Conservation (phyloP, 2,888 invertebrate species). For the Masnerella sp. region DNA sequence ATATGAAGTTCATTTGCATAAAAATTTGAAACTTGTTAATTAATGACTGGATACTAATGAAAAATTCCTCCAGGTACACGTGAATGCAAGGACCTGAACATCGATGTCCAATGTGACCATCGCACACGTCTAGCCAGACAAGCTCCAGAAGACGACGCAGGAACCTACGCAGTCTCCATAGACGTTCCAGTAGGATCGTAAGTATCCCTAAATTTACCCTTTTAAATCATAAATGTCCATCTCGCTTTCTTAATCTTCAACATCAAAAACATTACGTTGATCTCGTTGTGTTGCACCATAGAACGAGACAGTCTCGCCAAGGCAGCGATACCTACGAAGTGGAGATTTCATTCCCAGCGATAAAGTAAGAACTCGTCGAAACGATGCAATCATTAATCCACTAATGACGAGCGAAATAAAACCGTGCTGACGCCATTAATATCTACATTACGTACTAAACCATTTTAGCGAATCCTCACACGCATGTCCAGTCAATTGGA, state of each 20-base stretch:
- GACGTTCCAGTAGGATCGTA: slow-evolving; percentile 92
- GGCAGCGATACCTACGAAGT: slow-evolving; percentile 94
- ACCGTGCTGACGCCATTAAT: slow-evolving; percentile 37
- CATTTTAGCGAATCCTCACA: slow-evolving; percentile 10
- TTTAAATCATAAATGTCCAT: slow-evolving; percentile 5
- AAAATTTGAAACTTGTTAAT: too few relatives aligned
- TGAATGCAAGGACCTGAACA: slow-evolving; percentile 93
- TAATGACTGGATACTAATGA: too few relatives aligned
- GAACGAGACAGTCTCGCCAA: slow-evolving; percentile 90
- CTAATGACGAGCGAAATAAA: slow-evolving; percentile 34
- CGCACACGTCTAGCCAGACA: slow-evolving; percentile 79
- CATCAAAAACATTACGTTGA: slow-evolving; percentile 60
- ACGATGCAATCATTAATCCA: slow-evolving; percentile 44
- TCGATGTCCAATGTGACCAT: slow-evolving; percentile 95
- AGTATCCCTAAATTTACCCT: slow-evolving; percentile 78
- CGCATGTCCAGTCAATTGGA: too few relatives aligned
- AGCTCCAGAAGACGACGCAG: slow-evolving; percentile 83
- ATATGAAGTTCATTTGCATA: not conserved
- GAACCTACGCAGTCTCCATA: slow-evolving; percentile 89
- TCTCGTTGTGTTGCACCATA: slow-evolving; percentile 80
- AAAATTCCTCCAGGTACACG: slow-evolving; percentile 85
- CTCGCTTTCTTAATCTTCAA: slow-evolving; percentile 15
- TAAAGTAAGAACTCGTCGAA: slow-evolving; percentile 84
- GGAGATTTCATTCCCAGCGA: slow-evolving; percentile 94
- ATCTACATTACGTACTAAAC: slow-evolving; percentile 21